Percentiles rank a stretch among this genome's conserved stretches.
These are phyloP conservation scores for Nannoperca australis DNA, from an alignment of 2,797 vertebrate species.

Conservation along the genomic window DNA sequence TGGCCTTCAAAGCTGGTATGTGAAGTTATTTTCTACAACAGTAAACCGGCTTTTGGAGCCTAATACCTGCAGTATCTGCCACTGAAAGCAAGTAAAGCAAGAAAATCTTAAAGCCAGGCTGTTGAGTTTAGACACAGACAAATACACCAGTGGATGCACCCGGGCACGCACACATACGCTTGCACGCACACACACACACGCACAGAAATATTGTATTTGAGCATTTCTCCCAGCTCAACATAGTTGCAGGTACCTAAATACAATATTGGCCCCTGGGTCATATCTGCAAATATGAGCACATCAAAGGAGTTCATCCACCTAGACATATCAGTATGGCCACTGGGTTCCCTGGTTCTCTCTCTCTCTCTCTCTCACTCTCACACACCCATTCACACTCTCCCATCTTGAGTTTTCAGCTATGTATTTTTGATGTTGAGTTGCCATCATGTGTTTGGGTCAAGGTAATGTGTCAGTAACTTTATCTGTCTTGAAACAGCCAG, in stretches of 20 bases:
- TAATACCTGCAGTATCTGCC: constrained; percentile 47
- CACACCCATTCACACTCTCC: constrained; percentile 27
- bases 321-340: constrained; percentile 51
- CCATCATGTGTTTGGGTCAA: constrained; percentile 39
- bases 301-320: constrained; percentile 67
- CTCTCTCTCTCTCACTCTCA: constrained; percentile 24
- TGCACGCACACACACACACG: neutral
- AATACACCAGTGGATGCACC: constrained; percentile 11
- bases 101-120: constrained; percentile 56
- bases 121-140: constrained; percentile 52
- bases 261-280: constrained; percentile 66
- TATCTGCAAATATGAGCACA: constrained; percentile 65
- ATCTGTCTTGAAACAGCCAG: constrained; percentile 52
- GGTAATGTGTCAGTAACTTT: constrained; percentile 63
- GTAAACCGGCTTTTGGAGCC: constrained; percentile 45
- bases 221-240: constrained; percentile 59
- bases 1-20: constrained; percentile 37
- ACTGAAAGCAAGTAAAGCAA: constrained; percentile 62
- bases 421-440: constrained; percentile 64
- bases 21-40: constrained; percentile 57
- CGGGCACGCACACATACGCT: neutral
- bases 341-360: constrained; percentile 18
- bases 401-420: constrained; percentile 45
- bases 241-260: constrained; percentile 68
- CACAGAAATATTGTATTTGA: constrained; percentile 49